These are phyloP conservation scores for Daboia siamensis DNA, from an alignment of 2,113 vertebrate genomes.

Conservation along the genomic window DNA sequence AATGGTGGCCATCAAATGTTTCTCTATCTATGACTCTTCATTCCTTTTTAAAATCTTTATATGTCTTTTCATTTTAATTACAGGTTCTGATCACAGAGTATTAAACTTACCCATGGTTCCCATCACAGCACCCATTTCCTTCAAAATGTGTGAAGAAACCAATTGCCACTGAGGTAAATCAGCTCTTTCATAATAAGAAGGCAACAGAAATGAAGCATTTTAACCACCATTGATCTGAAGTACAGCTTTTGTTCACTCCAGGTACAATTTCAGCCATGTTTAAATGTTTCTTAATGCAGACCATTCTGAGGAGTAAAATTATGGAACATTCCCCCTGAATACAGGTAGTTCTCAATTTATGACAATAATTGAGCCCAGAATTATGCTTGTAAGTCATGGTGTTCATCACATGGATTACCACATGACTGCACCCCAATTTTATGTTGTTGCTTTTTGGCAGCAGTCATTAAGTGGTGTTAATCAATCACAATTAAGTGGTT, in stretches of 20 bases:
- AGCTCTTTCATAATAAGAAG: neutral
- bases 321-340: neutral
- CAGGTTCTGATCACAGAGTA: neutral
- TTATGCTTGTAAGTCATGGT: neutral
- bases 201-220: neutral
- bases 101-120: neutral
- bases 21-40: neutral
- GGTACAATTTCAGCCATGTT: neutral
- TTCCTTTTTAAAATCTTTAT: neutral
- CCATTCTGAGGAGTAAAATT: neutral
- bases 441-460: neutral
- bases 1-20: neutral
- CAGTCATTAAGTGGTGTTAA: neutral
- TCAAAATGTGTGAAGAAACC: neutral
- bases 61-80: neutral
- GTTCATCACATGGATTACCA: neutral
- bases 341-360: neutral
- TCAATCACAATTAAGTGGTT: neutral
- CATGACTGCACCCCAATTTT: neutral
- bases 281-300: neutral
- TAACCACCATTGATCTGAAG: neutral
- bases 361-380: neutral
- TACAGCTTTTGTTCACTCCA: neutral
- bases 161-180: neutral
- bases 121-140: neutral